Conservation (phyloP, 2,797 vertebrate genomes). For the Buceros bicornis region DNA sequence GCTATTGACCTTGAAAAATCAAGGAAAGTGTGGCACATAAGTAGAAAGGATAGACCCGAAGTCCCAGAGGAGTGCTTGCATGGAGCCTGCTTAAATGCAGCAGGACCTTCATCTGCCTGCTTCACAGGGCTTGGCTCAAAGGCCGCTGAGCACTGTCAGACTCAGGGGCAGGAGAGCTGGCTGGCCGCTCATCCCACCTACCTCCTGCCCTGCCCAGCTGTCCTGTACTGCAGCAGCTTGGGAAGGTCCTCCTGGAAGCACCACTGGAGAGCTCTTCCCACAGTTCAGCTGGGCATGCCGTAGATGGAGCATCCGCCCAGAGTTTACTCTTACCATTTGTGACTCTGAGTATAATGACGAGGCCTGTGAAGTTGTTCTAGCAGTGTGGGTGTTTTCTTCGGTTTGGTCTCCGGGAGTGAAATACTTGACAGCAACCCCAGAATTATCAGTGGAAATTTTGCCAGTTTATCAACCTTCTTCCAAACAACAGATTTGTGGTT, state of each 20-base stretch:
- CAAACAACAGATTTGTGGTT: not conserved
- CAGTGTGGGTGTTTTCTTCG: not conserved
- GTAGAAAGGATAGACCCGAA: not conserved
- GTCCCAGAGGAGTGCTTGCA: not conserved
- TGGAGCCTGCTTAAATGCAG: not conserved
- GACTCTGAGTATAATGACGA: not conserved
- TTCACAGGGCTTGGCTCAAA: not conserved
- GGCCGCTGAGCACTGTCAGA: not conserved
- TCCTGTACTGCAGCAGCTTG: not conserved
- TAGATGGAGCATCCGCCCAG: not conserved
- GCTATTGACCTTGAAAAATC: not conserved
- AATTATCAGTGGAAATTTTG: not conserved
- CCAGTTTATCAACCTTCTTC: not conserved
- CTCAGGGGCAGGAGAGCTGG: not conserved
- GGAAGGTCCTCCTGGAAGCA: not conserved
- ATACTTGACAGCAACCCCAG: not conserved
- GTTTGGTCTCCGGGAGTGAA: not conserved
- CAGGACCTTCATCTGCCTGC: not conserved
- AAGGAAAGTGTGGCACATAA: accelerated
- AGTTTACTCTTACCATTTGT: not conserved
- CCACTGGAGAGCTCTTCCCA: accelerated
- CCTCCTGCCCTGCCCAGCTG: not conserved
- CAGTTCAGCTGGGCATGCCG: not conserved
- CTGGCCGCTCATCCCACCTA: accelerated
- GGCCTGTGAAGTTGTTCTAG: not conserved